Base-by-base conservation (phyloP, 2,797 vertebrate species). In the Morus bassanus region DNA sequence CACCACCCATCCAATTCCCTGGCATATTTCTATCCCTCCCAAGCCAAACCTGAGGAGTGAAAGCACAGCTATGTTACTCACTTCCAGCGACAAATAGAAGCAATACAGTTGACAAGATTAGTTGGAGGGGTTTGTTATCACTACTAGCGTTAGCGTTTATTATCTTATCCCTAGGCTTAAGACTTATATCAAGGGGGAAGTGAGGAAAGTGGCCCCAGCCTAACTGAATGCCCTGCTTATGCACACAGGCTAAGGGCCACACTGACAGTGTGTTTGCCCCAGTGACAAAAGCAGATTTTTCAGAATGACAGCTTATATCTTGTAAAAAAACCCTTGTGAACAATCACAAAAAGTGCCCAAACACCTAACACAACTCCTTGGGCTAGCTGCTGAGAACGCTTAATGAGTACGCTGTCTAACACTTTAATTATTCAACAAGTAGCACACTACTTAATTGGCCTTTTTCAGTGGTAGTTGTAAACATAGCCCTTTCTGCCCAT, bases 361-460 rank as follows among this genome's bases (percentile, higher is more conserved):
- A 80, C 79, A 84, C 78, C 69, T 88, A 73, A 54, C 25, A 39
- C 41, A 61, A 63, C 41, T 59, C 35, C 67, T 85, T 51, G 46
- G 80, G 41, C 59, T 63, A 84, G 59, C 46, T 94, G 75, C 54
- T 88, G 54, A 91, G 69, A 81, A 73, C 28, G 17, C n/a, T 77
- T 89, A 89, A 91, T 57, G 75, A 91, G 78, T 33, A 85, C 0
- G 12, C 39, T n/a, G 41, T 43, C 64, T 88, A 77, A 82, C 35
- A 35, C 77, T 92, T 88, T n/a, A 85, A 84, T 93, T 94, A 93
- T 81, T 81, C 59, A 79, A 86, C 82, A 75, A 92, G 75, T 59
- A 59, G 11, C 22, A 65, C 19, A 9, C n/a, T 39, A 60, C 46
- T 92, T 89, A 88, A 88, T 51, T 93, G 89, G 53, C 65, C 81